Evolutionary conservation across 2,797 vertebrate genomes (phyloP).

Genomic region (Vespertilio murinus): DNA sequence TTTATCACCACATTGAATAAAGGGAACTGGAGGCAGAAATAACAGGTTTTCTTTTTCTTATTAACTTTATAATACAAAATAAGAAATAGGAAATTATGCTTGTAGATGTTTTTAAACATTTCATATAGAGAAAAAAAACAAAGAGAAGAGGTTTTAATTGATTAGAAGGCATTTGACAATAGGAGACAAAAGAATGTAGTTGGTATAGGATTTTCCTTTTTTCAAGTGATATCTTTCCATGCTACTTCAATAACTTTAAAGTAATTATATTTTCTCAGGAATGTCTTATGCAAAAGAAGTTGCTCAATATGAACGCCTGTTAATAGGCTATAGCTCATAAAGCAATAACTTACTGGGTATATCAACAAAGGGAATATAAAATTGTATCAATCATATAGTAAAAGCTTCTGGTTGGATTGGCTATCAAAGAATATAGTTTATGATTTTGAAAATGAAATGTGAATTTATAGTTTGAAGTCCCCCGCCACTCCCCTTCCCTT

Average conservation of each 20-base stretch:
- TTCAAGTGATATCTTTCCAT: slow-evolving; percentile 8
- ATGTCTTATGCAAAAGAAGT: slow-evolving; percentile 49
- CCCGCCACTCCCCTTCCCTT: no score
- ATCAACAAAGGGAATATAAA: slow-evolving; percentile 25
- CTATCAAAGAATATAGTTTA: slow-evolving; percentile 43
- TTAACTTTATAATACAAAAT: slow-evolving; percentile 21
- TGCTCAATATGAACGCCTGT: neutral
- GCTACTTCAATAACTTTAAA: neutral
- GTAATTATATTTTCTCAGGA: slow-evolving; percentile 37
- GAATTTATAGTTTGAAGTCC: slow-evolving; percentile 58
- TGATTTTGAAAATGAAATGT: slow-evolving; percentile 56
- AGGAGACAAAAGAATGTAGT: neutral
- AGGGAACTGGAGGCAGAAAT: neutral
- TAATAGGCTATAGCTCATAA: slow-evolving; percentile 52
- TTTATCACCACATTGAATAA: neutral
- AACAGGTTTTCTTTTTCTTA: slow-evolving; percentile 4
- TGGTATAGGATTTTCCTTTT: slow-evolving; percentile 21
- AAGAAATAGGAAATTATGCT: neutral
- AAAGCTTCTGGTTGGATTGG: slow-evolving; percentile 24
- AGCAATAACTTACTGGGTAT: slow-evolving; percentile 40
- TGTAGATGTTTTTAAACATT: neutral
- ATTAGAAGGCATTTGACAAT: neutral
- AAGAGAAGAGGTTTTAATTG: neutral
- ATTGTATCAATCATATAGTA: slow-evolving; percentile 6
- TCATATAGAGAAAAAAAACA: neutral